Percentiles rank a stretch among this genome's conserved stretches.
phyloP scores from a whole-genome alignment of 2,113 vertebrate species.

The Bos indicus region DNA sequence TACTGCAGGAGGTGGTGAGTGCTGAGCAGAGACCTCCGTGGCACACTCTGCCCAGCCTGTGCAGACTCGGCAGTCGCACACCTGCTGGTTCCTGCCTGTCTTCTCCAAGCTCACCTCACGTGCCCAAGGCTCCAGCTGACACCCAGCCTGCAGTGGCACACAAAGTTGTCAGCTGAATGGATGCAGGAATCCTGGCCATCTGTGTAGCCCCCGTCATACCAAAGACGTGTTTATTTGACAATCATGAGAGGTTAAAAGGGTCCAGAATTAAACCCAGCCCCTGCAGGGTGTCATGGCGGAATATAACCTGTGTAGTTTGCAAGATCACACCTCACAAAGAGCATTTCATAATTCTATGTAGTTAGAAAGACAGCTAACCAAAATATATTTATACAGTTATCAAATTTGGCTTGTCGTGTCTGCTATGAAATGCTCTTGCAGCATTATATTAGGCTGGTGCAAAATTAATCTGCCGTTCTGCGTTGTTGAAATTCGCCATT shows the following conservation, averaged over 20 bases:
- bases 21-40: no score
- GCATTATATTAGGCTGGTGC: background rate
- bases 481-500: background rate
- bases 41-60: background rate
- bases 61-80: background rate
- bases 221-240: background rate
- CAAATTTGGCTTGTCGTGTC: background rate
- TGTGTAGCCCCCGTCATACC: background rate
- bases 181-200: background rate
- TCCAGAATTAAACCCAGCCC: background rate
- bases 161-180: background rate
- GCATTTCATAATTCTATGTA: background rate
- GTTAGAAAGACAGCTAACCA: background rate
- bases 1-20: background rate
- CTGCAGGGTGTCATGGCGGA: background rate
- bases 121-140: background rate
- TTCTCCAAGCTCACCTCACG: background rate
- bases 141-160: background rate
- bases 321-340: background rate
- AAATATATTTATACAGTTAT: background rate
- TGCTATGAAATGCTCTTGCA: background rate
- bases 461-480: background rate
- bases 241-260: background rate
- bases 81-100: accelerated
- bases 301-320: background rate